These are phyloP conservation scores for Galaxea fascicularis DNA, from an alignment of 92 coral and sea anemone genomes.

Conservation along the genomic window DNA sequence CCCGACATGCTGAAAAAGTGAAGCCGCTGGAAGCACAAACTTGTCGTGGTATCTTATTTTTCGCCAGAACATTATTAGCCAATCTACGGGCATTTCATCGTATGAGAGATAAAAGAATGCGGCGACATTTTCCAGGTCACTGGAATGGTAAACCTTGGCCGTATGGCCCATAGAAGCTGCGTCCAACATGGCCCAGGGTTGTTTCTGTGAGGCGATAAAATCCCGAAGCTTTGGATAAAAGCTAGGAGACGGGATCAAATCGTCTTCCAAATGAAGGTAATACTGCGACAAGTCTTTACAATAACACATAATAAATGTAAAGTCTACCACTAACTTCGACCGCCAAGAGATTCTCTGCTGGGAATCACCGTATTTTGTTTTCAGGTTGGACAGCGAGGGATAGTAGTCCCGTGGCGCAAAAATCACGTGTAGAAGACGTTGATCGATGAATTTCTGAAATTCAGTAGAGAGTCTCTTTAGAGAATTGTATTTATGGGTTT, in stretches of 20 bases:
- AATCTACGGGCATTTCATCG: slow-evolving; percentile 85
- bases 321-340: slow-evolving; percentile 80
- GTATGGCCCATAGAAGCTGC: slow-evolving; percentile 68
- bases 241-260: slow-evolving; percentile 64
- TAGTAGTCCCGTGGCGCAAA: slow-evolving; percentile 68
- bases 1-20: slow-evolving; percentile 67
- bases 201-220: slow-evolving; percentile 51
- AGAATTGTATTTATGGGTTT: background rate
- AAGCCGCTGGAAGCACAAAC: slow-evolving; percentile 18
- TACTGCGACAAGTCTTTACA: slow-evolving; percentile 61
- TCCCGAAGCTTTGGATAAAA: slow-evolving; percentile 70
- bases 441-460: slow-evolving; percentile 22
- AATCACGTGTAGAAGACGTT: slow-evolving; percentile 61
- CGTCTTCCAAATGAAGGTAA: slow-evolving; percentile 84
- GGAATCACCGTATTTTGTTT: slow-evolving; percentile 62
- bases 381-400: slow-evolving; percentile 59
- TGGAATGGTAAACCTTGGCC: slow-evolving; percentile 70
- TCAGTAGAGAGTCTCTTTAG: background rate
- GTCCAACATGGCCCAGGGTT: slow-evolving; percentile 58
- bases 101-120: slow-evolving; percentile 58
- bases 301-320: slow-evolving; percentile 77
- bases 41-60: background rate
- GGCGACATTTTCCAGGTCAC: slow-evolving; percentile 64
- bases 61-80: slow-evolving; percentile 72
- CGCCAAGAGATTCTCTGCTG: slow-evolving; percentile 71